Evolutionary conservation across 2,797 vertebrate genomes (phyloP), one percentile per base, ranked within the genome.

Genomic region (Bucorvus abyssinicus): DNA sequence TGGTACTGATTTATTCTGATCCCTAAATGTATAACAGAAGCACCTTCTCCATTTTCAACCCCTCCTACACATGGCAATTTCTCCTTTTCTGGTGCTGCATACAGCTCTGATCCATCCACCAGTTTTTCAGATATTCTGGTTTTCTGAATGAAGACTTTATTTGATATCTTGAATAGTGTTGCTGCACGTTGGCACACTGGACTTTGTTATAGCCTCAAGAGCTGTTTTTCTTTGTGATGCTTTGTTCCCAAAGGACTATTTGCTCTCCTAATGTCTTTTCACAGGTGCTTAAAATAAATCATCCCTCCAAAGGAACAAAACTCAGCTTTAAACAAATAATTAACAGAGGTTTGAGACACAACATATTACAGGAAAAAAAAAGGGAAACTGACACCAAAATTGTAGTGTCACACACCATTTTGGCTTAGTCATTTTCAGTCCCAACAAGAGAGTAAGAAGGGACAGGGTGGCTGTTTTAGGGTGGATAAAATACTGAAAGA

Each of bases 221-320:
- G 69, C 53, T 89, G 68, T 81, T 92, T 89, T 91, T 61, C 84
- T 85, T 7, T 61, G 27, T 78, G 93, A 53, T 73, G 79, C 57
- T 77, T 67, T 70, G 18, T 63, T 95, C 89, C 94, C 87, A 84
- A 80, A 59, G 82, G 87, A 87, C 42, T 93, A 29, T 90, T 94
- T 92, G 59, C 80, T 95, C 60, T 92, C 59, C 70, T 68, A 73
- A 73, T 5, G 20, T 82, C 63, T 88, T 94, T 94, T 91, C 64
- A 89, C 59, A 93, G 74, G 15, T 63, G 57, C 27, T 94, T 93
- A 75, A 9, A 93, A 90, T 71, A 94, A 95, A 94, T 93, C 56
- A 70, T 61, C 22, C 34, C 20, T 71, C 49, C 53, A 89, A 83
- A 90, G 30, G 24, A 89, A 77, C 6, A 80, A 91, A 91, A 23